Conservation (phyloP, 2,888 invertebrate genomes). For the Dione juno region DNA sequence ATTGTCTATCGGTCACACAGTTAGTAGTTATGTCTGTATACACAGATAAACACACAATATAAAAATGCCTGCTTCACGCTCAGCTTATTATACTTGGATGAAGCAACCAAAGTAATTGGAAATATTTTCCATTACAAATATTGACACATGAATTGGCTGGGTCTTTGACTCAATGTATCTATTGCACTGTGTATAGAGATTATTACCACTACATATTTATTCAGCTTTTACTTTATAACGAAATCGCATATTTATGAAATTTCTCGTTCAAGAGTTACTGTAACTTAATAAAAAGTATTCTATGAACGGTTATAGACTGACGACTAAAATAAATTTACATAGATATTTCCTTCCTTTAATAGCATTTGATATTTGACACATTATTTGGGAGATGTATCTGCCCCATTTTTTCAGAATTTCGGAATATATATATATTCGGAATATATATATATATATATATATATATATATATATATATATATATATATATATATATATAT, state of each 20-base stretch:
- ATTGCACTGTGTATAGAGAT: conserved; percentile 5
- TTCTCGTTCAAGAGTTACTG: not conserved
- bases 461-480: no score
- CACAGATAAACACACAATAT: not conserved
- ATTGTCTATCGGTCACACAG: no score
- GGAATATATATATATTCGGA: no score
- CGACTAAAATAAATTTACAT: no score
- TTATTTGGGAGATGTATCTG: no score
- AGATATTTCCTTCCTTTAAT: no score
- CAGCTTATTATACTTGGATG: not conserved
- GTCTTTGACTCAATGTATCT: not conserved
- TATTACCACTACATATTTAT: not conserved
- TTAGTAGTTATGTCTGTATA: not conserved
- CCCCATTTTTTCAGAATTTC: no score
- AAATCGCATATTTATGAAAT: not conserved
- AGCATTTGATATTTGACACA: no score
- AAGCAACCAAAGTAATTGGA: not conserved
- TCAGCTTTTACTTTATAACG: conserved; percentile 1
- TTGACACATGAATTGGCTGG: conserved; percentile 3
- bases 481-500: no score
- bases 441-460: no score
- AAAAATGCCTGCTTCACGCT: not conserved
- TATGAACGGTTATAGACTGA: no score
- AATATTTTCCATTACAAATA: conserved; percentile 2
- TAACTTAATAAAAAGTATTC: not conserved